Base-by-base conservation (phyloP, 2,113 vertebrate genomes). In the Dromaius novaehollandiae region DNA sequence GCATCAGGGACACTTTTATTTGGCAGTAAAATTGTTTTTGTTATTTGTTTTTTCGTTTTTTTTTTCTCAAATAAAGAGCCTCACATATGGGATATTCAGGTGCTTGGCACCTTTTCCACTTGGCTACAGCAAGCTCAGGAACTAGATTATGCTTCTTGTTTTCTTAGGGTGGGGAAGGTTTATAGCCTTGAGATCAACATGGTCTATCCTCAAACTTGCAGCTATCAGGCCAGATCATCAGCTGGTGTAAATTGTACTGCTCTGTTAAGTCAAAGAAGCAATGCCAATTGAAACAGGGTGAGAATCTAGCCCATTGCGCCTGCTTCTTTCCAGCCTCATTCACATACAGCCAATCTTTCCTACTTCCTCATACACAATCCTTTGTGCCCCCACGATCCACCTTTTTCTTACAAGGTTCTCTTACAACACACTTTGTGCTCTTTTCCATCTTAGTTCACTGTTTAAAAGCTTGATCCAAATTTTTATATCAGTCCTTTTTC, bases 91-190 rank as follows among this genome's bases (percentile, higher is more conserved):
- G 91, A 88, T 78, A 48, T 91, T 94, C 96, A 96, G 97, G 96
- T 96, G 95, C 79, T 92, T 90, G 96, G 94, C 92, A 69, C 60
- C 82, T 65, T 88, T 80, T 89, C 70, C 90, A 46, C 83, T 77
- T 28, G 96, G 96, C 95, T 77, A 44, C 42, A 16, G 86, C 77
- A 24, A 42, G 76, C 88, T 69, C 95, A 73, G 93, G 94, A 93
- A 88, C 44, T 66, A 73, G 86, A 95, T 88, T 60, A 56, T 21
- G 9, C 94, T 85, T 50, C 93, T 58, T 94, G 93, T 90, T 97
- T 97, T 84, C 78, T 93, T 88, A 80, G 96, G 97, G 95, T 53
- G 90, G 93, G 71, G 91, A 92, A 73, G 56, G 63, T 38, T 73
- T 56, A 36, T 34, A 44, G 86, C 76, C 30, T 15, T 38, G 85